Evolutionary conservation across 1,140 invertebrate genomes (phyloP).

Genomic region (Bombus waltoni): DNA sequence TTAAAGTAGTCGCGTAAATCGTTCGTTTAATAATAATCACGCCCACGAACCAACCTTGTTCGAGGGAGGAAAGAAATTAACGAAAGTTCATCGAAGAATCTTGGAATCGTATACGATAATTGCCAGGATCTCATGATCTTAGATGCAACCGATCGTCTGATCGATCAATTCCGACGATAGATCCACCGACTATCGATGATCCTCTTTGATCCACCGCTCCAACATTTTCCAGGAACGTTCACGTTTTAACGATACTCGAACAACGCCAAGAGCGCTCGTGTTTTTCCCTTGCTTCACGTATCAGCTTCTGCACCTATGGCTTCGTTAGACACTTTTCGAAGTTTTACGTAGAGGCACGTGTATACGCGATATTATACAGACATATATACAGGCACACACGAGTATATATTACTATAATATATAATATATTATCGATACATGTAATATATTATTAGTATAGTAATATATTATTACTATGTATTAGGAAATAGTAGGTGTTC

Average conservation of each 20-base stretch:
- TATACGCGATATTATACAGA: neutral
- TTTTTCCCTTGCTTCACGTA: constrained; percentile 61
- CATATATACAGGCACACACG: neutral
- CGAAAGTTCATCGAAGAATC: neutral
- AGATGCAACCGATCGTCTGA: neutral
- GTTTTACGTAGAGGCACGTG: neutral
- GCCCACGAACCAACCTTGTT: too few species aligned
- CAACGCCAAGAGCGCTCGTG: constrained; percentile 1
- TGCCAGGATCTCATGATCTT: neutral
- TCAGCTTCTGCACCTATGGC: constrained; percentile 70
- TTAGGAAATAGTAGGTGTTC: neutral
- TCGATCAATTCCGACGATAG: neutral
- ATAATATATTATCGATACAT: neutral
- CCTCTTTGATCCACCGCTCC: neutral
- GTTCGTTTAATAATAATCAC: neutral
- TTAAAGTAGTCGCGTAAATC: neutral
- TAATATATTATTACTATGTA: constrained; percentile 1
- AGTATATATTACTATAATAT: neutral
- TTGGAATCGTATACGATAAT: constrained; percentile 1
- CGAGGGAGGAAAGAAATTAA: neutral
- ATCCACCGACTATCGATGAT: neutral
- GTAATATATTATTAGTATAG: neutral
- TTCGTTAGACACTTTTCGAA: constrained; percentile 40
- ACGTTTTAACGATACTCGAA: neutral
- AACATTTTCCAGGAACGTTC: neutral